These are phyloP conservation scores for Glyphotaelius pellucidus DNA, from an alignment of 2,888 invertebrate species.

Conservation along the genomic window DNA sequence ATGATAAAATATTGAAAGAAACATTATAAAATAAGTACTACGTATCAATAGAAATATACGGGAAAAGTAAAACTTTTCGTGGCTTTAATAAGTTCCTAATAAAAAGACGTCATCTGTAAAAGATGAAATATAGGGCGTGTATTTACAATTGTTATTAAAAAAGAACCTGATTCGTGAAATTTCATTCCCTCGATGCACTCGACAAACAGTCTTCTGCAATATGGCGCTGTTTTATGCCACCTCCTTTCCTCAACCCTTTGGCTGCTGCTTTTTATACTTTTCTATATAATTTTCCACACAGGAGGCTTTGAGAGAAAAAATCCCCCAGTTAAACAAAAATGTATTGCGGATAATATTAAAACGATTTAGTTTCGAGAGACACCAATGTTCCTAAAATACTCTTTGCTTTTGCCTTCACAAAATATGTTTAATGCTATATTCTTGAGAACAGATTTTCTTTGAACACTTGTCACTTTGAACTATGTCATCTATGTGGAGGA, in stretches of 20 bases:
- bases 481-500: too few relatives aligned
- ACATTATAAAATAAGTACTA: too few relatives aligned
- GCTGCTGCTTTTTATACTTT: background rate
- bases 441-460: background rate
- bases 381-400: background rate
- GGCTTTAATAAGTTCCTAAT: background rate
- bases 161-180: background rate
- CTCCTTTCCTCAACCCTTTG: background rate
- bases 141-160: background rate
- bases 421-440: background rate
- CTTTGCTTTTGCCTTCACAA: background rate
- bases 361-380: background rate
- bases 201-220: background rate
- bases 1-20: too few relatives aligned
- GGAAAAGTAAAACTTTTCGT: too few relatives aligned
- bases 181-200: background rate
- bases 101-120: background rate
- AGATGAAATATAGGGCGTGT: background rate
- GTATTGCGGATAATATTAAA: too few relatives aligned
- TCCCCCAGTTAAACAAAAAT: too few relatives aligned
- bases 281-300: too few relatives aligned
- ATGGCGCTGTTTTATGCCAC: background rate
- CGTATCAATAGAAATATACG: too few relatives aligned
- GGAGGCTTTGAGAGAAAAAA: too few relatives aligned
- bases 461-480: background rate